Conservation (phyloP, 2,888 invertebrate species). For the Diarsia brunnea region DNA sequence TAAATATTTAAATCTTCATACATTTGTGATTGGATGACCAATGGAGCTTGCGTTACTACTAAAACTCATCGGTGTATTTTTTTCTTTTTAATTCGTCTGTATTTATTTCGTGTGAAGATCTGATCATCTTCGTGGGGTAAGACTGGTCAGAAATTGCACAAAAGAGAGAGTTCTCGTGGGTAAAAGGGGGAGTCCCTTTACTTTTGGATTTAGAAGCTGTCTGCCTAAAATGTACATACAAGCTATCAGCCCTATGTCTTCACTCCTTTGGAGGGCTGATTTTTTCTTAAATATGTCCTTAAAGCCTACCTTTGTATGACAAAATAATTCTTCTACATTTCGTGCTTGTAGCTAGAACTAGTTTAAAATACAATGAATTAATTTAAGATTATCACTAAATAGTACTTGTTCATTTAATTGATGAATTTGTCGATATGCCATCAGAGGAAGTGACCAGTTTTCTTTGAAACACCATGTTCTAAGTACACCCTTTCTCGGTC, state of each 20-base stretch:
- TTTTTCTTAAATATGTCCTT: not conserved
- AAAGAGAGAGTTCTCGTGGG: too few relatives aligned
- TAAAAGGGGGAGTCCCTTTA: too few relatives aligned
- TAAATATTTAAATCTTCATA: constrained; percentile 1
- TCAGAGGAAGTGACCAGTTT: not conserved
- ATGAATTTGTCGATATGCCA: not conserved
- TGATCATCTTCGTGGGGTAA: too few relatives aligned
- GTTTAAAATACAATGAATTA: not conserved
- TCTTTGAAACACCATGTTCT: constrained; percentile 3
- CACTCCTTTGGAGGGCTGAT: not conserved
- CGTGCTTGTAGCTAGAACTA: not conserved
- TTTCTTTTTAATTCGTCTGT: not conserved
- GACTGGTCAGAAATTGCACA: too few relatives aligned
- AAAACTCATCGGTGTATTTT: not conserved
- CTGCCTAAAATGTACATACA: not conserved
- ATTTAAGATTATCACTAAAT: not conserved
- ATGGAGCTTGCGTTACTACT: not conserved
- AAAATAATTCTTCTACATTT: not conserved
- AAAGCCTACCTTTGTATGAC: not conserved
- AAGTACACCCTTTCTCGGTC: constrained; percentile 17
- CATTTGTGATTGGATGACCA: not conserved
- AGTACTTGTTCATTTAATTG: not conserved
- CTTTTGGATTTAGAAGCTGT: too few relatives aligned
- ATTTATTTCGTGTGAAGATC: not conserved
- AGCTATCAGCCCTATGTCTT: not conserved